phyloP scores from a whole-genome alignment of 2,113 vertebrate genomes.

The Pterophyllum scalare region DNA sequence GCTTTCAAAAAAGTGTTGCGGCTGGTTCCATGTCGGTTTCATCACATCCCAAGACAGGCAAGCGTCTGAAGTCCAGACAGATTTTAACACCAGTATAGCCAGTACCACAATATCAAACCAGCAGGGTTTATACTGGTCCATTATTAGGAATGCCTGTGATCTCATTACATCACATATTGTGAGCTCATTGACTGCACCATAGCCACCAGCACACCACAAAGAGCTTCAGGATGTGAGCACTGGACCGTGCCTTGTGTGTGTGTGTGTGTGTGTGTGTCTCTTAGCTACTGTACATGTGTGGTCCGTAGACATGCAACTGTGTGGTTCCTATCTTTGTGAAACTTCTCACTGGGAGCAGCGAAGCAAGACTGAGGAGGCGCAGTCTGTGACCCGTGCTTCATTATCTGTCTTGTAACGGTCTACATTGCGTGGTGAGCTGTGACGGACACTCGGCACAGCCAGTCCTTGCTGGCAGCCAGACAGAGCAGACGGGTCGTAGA shows the following conservation, averaged over 20 bases:
- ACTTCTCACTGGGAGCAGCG: conserved; percentile 3
- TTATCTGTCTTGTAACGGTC: conserved; percentile 55
- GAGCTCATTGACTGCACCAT: conserved; percentile 9
- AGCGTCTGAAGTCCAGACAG: neutral
- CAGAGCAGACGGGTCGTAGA: conserved; percentile 37
- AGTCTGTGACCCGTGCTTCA: conserved; percentile 55
- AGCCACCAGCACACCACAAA: conserved; percentile 15
- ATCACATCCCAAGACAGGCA: neutral
- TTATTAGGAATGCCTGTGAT: conserved; percentile 6
- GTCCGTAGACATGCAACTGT: neutral
- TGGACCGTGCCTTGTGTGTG: neutral
- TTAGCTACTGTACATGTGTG: neutral
- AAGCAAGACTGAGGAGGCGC: conserved; percentile 38
- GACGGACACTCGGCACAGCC: conserved; percentile 38
- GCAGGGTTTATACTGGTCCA: neutral
- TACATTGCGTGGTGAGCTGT: conserved; percentile 36
- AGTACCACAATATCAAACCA: neutral
- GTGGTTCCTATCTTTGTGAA: conserved; percentile 27
- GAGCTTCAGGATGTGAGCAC: neutral
- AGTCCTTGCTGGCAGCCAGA: conserved; percentile 22
- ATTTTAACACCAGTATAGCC: neutral
- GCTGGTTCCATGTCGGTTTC: neutral
- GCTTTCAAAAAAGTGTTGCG: too few species aligned
- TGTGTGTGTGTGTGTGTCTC: neutral
- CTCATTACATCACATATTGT: conserved; percentile 20